Evolutionary conservation across 2,888 invertebrate genomes (phyloP).

Genomic region (Allophyes oxyacanthae): DNA sequence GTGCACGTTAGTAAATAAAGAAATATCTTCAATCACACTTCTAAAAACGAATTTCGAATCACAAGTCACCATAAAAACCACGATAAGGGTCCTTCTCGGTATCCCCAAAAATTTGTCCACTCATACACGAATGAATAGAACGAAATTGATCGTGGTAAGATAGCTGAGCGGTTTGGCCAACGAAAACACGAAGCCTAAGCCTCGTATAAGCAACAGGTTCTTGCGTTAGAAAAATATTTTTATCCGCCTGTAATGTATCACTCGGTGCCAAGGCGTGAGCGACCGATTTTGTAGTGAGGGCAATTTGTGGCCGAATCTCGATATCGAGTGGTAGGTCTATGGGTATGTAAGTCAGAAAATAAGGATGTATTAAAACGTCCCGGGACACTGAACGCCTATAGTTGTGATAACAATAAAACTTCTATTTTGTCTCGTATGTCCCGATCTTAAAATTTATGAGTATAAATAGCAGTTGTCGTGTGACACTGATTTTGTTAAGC

Average conservation of each 20-base stretch:
- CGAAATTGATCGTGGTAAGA: conserved; percentile 59
- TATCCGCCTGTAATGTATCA: conserved; percentile 83
- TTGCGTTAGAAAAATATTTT: conserved; percentile 82
- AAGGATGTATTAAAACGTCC: neutral
- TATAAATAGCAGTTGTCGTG: no score
- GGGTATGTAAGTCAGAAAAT: neutral
- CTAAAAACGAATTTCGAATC: conserved; percentile 24
- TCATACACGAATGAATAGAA: conserved; percentile 51
- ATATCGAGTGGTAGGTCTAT: conserved; percentile 65
- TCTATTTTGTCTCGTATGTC: no score
- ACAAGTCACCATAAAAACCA: conserved; percentile 30
- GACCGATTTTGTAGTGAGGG: conserved; percentile 68
- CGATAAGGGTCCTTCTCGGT: conserved; percentile 27
- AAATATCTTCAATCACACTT: conserved; percentile 4
- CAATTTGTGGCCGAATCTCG: conserved; percentile 63
- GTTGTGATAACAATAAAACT: no score
- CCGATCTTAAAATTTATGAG: no score
- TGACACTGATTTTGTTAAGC: no score
- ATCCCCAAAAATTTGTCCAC: conserved; percentile 45
- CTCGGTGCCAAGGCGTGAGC: conserved; percentile 65
- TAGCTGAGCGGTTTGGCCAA: conserved; percentile 57
- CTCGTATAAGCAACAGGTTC: conserved; percentile 83
- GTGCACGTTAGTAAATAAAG: no score
- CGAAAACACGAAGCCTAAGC: conserved; percentile 64
- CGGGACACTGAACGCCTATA: no score